A percentile compares a stretch with the other conserved stretches of the same genome.
These are phyloP conservation scores for Colius striatus DNA, from an alignment of 2,113 vertebrate species.

Conservation along the genomic window DNA sequence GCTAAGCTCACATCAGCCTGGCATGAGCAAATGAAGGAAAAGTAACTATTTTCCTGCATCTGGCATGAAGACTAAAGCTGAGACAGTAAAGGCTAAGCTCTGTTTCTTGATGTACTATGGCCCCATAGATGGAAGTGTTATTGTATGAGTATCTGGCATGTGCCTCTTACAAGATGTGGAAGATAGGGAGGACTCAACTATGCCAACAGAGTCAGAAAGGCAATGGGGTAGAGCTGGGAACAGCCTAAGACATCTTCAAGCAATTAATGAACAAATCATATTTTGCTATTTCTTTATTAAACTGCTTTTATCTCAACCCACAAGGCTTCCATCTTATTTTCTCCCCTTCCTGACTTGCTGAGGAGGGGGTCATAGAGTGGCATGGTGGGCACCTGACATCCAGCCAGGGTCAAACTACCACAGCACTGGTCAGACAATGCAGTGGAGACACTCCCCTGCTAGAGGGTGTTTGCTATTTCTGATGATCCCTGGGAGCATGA, in stretches of 20 bases:
- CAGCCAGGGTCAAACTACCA: too few relatives aligned
- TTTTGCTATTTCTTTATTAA: too few relatives aligned
- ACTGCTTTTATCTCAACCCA: too few relatives aligned
- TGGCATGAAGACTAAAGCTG: not conserved
- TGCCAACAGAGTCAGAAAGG: not conserved
- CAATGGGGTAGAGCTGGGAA: not conserved
- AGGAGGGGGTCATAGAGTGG: too few relatives aligned
- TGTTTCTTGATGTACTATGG: not conserved
- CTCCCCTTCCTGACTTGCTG: too few relatives aligned
- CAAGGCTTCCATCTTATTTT: too few relatives aligned
- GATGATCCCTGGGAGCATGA: not conserved
- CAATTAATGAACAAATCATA: not conserved
- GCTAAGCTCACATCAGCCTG: not conserved
- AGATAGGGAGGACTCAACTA: not conserved
- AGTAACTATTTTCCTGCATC: not conserved
- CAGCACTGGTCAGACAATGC: not conserved
- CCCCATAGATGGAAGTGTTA: not conserved
- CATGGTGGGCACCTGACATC: too few relatives aligned
- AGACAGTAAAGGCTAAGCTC: not conserved
- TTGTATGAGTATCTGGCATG: not conserved
- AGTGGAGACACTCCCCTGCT: not conserved
- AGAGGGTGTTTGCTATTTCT: not conserved
- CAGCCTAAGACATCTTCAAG: not conserved
- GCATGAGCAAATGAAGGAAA: not conserved
- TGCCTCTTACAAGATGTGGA: not conserved